Evolutionary conservation across 1,140 invertebrate species (phyloP), one percentile per base, ranked within the genome.

Genomic region (Ridgeia piscesae): DNA sequence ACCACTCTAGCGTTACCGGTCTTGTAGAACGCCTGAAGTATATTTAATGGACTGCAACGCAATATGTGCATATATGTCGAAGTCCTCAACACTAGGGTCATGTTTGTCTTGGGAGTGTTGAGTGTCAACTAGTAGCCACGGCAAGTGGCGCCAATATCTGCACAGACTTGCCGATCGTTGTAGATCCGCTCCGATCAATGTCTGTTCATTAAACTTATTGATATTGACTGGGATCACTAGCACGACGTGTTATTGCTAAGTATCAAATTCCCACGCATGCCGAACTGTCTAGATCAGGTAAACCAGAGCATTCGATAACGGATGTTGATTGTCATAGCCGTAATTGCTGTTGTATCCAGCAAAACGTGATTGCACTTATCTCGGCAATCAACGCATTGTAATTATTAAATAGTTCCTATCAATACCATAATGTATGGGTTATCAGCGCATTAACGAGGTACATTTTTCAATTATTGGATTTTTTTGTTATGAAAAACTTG

Each of bases 81-180:
- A 6, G 42, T 42, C 42, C 42, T 42, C 42, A 42, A 42, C 4
- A 42, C 58, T 21, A 4, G 17, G 58, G 2, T 21, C 2, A 4
- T 77, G 58, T 77, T 77, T 77, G 58, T 77, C 58, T 77, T 77
- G 58, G 48, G 27, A 77, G 58, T 77, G 58, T 77, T 1, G n/a
- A n/a, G n/a, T n/a, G n/a, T n/a, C 27, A 21, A 77, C 17, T 2
- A 8, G 58, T 8, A 77, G 2, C 27, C 58, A 4, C 27, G 4
- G 58, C 58, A 77, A 77, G 58, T 77, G 58, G 58, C 58, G 58
- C 58, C 58, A 77, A 77, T 77, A 77, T 77, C 58, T 77, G 58
- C 58, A 77, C 58, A 77, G 58, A 77, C 58, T 77, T 77, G 58
- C 58, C 17, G 58, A 21, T 21, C n/a, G n/a, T 0, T 4, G 27